phyloP scores from a whole-genome alignment of 2,888 invertebrate genomes.

The Machimus atricapillus region DNA sequence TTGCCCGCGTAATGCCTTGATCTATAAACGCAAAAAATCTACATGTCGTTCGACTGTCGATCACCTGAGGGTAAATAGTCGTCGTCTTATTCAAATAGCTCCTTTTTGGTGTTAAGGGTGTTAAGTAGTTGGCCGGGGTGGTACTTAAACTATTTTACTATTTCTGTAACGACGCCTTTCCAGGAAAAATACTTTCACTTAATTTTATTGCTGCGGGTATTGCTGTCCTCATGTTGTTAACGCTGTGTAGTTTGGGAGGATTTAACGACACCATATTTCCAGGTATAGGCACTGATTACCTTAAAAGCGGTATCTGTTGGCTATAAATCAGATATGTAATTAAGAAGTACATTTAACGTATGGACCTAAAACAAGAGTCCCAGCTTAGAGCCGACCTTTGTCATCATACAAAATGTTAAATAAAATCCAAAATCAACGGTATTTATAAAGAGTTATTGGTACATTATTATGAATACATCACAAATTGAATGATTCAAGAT shows the following conservation, averaged over 20 bases:
- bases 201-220: not conserved
- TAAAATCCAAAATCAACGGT: too few relatives aligned
- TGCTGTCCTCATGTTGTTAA: not conserved
- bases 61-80: not conserved
- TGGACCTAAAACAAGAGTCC: not conserved
- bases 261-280: not conserved
- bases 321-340: not conserved
- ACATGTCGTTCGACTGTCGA: not conserved
- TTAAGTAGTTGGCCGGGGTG: not conserved
- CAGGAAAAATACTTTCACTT: slow-evolving; percentile 10
- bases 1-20: not conserved
- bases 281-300: not conserved
- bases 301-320: not conserved
- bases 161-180: not conserved
- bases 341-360: not conserved
- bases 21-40: not conserved
- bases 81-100: not conserved
- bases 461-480: too few relatives aligned
- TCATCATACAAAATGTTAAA: too few relatives aligned
- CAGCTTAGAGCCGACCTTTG: too few relatives aligned
- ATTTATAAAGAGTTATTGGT: too few relatives aligned
- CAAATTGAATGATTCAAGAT: too few relatives aligned
- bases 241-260: not conserved
- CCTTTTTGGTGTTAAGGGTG: not conserved
- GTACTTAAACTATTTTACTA: not conserved